Evolutionary conservation across 1,140 invertebrate species (phyloP), one percentile per base, ranked within the genome.

Genomic region (Hormaphis cornu): DNA sequence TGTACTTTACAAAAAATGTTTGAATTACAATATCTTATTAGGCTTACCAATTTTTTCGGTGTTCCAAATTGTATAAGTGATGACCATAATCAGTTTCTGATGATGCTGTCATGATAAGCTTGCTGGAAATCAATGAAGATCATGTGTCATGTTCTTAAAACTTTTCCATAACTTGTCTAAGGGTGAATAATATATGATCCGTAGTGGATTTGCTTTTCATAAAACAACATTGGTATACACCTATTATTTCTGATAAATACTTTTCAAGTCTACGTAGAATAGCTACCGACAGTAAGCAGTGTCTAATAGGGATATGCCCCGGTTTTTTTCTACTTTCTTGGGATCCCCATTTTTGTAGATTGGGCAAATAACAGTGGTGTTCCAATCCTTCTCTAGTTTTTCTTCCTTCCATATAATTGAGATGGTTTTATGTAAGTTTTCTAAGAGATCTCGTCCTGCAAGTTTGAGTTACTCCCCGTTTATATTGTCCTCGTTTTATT

Each of bases 61-160:
- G 70, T 56, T 46, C 71, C 61, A 28, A 54, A 70, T 5, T 69
- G 16, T 16, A 20, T 18, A 44, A 71, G 54, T 56, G 30, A 33
- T 26, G 20, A 3, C 52, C 66, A 70, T 18, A 70, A 20, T 16
- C 22, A 24, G 16, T 58, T 24, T 59, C 71, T 56, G 10, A 46
- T 16, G 8, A 72, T 46, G 37, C 71, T 69, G 50, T 71, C 71
- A n/a, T n/a, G n/a, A n/a, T n/a, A n/a, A n/a, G 71, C 71, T 69
- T 71, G 70, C 14, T 52, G 8, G 37, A 71, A 72, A 40, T 72
- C 71, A 10, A 72, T 72, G 30, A 72, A 72, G 9, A 72, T n/a
- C 28, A 77, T 82, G 7, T 87, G 87, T 56, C 82, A 82, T 3
- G 56, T 42, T 71, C 61, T 46, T 50, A 71, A 35, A 56, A 70